Evolutionary conservation across 2,888 invertebrate genomes (phyloP).

Genomic region (Agonopterix arenella): DNA sequence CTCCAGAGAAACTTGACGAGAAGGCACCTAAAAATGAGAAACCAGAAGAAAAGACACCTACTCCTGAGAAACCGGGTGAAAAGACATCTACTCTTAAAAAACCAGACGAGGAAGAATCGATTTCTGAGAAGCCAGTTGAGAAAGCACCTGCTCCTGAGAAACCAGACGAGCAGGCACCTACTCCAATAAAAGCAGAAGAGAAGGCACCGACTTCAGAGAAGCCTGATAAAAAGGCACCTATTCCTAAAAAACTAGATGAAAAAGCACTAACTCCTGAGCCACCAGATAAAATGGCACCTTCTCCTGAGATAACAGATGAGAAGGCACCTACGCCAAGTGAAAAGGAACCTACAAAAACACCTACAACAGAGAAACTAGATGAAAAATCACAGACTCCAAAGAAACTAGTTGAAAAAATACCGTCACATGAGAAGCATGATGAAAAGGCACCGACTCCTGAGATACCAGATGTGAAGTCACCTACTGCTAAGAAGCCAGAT

Average conservation of each 20-base stretch:
- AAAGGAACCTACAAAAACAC: not conserved
- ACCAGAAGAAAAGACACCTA: not conserved
- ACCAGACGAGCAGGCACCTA: not conserved
- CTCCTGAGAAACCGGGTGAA: not conserved
- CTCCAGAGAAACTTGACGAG: conserved; percentile 7
- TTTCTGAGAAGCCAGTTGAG: not conserved
- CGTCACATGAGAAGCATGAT: not conserved
- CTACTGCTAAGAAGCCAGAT: not conserved
- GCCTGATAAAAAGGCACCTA: not conserved
- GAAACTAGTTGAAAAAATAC: not conserved
- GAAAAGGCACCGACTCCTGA: not conserved
- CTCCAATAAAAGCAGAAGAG: not conserved
- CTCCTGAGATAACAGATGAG: conserved; percentile 4
- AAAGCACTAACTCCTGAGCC: not conserved
- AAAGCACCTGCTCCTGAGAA: not conserved
- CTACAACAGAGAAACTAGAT: conserved; percentile 1
- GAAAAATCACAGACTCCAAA: not conserved
- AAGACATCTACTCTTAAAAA: not conserved
- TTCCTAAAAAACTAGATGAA: not conserved
- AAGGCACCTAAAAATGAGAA: conserved; percentile 7
- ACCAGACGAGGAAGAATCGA: not conserved
- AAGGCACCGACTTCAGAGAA: not conserved
- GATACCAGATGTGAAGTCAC: not conserved
- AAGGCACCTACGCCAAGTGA: conserved; percentile 10
- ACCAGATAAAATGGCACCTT: conserved; percentile 7